These are phyloP conservation scores for Entelurus aequoreus DNA, from an alignment of 2,113 vertebrate species.

Conservation along the genomic window DNA sequence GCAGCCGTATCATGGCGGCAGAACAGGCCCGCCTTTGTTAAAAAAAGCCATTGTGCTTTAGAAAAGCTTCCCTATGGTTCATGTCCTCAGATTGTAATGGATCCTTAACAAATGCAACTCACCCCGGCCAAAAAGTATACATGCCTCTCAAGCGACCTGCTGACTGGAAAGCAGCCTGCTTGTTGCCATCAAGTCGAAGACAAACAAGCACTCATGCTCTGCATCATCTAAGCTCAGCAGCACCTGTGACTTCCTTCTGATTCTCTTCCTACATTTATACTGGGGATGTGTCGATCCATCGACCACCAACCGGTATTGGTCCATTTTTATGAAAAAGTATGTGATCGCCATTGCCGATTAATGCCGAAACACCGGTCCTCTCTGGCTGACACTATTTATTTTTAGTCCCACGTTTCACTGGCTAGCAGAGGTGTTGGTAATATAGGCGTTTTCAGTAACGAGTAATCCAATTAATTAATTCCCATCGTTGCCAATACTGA, in stretches of 20 bases:
- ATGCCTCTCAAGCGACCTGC: constrained; percentile 40
- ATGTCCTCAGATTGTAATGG: constrained; percentile 69
- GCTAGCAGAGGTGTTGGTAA: too few relatives aligned
- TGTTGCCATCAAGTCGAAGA: constrained; percentile 6
- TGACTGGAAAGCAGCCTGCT: constrained; percentile 26
- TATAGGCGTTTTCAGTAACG: too few relatives aligned
- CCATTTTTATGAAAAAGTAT: too few relatives aligned
- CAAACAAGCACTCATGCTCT: constrained; percentile 18
- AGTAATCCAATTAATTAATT: too few relatives aligned
- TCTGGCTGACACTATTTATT: too few relatives aligned
- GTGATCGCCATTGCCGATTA: too few relatives aligned
- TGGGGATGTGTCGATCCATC: too few relatives aligned
- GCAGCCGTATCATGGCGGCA: constrained; percentile 56
- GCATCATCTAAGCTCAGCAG: not conserved
- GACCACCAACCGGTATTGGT: too few relatives aligned
- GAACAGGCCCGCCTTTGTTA: constrained; percentile 72
- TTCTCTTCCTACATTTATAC: too few relatives aligned
- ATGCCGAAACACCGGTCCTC: too few relatives aligned
- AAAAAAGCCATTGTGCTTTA: constrained; percentile 67
- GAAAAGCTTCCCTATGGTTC: constrained; percentile 70
- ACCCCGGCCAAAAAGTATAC: constrained; percentile 37
- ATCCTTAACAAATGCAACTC: constrained; percentile 61
- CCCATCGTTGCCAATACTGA: too few relatives aligned
- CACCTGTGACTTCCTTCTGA: not conserved
- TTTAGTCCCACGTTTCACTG: too few relatives aligned